Conservation (phyloP, 2,888 invertebrate genomes). For the Plusia festucae region DNA sequence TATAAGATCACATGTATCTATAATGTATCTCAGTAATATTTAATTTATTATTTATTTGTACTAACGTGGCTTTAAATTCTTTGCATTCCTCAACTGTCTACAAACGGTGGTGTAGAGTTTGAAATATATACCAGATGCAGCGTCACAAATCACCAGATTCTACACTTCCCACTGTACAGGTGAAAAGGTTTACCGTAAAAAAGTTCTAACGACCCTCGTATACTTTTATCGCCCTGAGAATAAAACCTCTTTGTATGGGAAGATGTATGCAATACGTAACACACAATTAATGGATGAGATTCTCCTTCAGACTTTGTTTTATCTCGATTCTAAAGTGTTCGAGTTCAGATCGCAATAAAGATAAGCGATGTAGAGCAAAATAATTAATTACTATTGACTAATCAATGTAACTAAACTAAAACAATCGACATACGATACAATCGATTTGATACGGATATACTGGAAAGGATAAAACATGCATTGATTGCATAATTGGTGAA, state of each 20-base stretch:
- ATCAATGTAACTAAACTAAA: background rate
- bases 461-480: background rate
- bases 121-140: too few relatives aligned
- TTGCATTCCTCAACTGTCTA: too few relatives aligned
- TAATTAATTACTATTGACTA: conserved; percentile 3
- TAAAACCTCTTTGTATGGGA: background rate
- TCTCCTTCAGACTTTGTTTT: background rate
- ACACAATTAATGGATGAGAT: conserved; percentile 5
- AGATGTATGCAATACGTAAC: background rate
- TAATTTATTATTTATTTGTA: too few relatives aligned
- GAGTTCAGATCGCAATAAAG: background rate
- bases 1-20: too few relatives aligned
- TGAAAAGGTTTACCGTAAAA: background rate
- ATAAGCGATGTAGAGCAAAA: conserved; percentile 5
- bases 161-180: background rate
- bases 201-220: background rate
- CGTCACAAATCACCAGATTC: background rate
- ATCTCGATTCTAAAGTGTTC: conserved; percentile 3
- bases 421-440: background rate
- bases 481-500: background rate
- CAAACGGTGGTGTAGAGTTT: too few relatives aligned
- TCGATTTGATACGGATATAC: background rate
- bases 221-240: background rate
- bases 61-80: too few relatives aligned
- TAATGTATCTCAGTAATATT: too few relatives aligned